Base-by-base conservation (phyloP, 2,113 vertebrate genomes). In the Prinia subflava region DNA sequence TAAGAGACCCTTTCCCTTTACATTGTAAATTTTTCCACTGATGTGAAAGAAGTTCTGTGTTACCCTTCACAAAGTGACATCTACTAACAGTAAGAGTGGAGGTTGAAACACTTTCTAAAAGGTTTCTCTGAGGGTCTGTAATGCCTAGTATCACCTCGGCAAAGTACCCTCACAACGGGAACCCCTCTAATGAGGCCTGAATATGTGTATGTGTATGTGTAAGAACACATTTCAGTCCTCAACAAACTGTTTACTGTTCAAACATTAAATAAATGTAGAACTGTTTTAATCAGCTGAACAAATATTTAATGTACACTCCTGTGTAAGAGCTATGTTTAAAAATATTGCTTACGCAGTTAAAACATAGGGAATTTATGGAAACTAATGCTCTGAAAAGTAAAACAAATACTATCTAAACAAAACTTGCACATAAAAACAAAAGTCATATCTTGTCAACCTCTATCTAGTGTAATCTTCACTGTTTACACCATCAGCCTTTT, bases 161-260 rank as follows among this genome's bases (percentile, higher is more conserved):
- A 86, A 90, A 96, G 76, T 82, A 69, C 55, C 19, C 55, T 86
- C 63, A n/a, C 76, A 95, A 95, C 21, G 94, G 93, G 92, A 94
- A 70, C 68, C 68, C 57, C 53, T 94, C 86, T 96, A 94, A 91
- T 95, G 63, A 97, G 64, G 84, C 67, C 75, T 92, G 62, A 87
- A 57, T 95, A 60, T 89, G 65, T 95, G 65, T 6, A 15, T 84
- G 57, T 57, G 56, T 94, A 74, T 75, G 57, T 95, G 76, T 96
- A 97, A 95, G 96, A 95, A 95, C 78, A 89, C 82, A 94, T 97
- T 98, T 97, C 91, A 93, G 93, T 96, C 96, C 96, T 97, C 94
- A 97, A 97, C 97, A 98, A 98, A 97, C 91, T 98, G 97, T 98
- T 98, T 98, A 98, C 97, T 97, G 67, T 98, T 98, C 96, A 98